Evolutionary conservation across 2,113 vertebrate genomes (phyloP), one percentile per base, ranked within the genome.

Genomic region (Apteryx mantelli): DNA sequence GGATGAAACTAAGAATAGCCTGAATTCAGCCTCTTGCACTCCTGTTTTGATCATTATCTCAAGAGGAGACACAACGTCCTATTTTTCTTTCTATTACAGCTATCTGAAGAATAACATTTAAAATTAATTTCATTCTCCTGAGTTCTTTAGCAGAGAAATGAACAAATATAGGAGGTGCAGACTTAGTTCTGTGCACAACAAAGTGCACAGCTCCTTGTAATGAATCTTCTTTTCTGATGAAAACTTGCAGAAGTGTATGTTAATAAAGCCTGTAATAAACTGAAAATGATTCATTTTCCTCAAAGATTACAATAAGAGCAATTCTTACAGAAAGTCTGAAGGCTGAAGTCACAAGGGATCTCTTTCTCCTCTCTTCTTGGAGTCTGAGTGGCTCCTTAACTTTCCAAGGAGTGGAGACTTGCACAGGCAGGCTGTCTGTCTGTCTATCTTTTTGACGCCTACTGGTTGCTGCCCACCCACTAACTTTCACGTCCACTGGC

Each of bases 21-120:
- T 25, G 10, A 32, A 40, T 71, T 79, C 65, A 82, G 65, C 20
- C n/a, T n/a, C 64, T 61, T 13, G 2, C 38, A 1, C 42, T 73
- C 34, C 74, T 65, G 42, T 65, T 86, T 65, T 7, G 61, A 92
- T 95, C 38, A 13, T 92, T 89, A 85, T 85, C 94, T 69, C 42
- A 53, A 79, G 61, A 89, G 79, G 65, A 82, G 32, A 56, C 34
- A 42, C 30, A 40, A 40, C 5, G 40, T 15, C 19, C 34, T 4
- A 1, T 5, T 38, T 25, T 60, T 38, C 52, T 55, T n/a, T 13
- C 69, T 38, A 16, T 30, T 79, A 81, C 12, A 36, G 20, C 21
- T 44, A 48, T 20, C 26, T 15, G 52, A 66, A 71, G 19, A 71
- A 79, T 25, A 80, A 26, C 83, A 25, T n/a, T 68, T 40, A 25